Evolutionary conservation across 2,888 invertebrate species (phyloP).

Genomic region (Phrixothrix hirtus): DNA sequence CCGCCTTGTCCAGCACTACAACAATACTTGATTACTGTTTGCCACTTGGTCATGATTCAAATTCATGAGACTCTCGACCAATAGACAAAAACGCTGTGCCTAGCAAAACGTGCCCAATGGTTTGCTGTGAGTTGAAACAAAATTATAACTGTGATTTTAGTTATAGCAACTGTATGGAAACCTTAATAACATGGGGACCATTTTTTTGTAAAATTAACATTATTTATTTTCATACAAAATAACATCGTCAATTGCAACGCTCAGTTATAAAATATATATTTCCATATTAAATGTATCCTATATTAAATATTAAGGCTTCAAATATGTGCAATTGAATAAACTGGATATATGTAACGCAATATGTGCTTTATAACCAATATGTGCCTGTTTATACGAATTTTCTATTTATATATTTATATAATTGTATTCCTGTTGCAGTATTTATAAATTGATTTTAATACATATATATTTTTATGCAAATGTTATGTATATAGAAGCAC

Average conservation of each 20-base stretch:
- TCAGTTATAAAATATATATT: neutral
- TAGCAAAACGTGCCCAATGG: no score
- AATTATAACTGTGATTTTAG: neutral
- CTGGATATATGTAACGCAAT: no score
- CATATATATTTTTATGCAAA: neutral
- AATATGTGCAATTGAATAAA: no score
- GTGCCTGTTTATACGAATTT: slow-evolving; percentile 11
- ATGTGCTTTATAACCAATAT: slow-evolving; percentile 20
- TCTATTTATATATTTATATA: neutral
- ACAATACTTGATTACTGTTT: no score
- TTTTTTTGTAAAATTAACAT: neutral
- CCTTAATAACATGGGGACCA: neutral
- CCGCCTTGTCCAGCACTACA: no score
- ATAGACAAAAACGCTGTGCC: no score
- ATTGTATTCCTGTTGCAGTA: neutral
- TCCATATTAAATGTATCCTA: neutral
- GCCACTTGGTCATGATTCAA: no score
- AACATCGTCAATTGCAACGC: neutral
- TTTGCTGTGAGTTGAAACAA: no score
- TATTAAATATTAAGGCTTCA: neutral
- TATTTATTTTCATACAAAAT: neutral
- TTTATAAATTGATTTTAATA: neutral
- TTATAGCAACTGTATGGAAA: neutral
- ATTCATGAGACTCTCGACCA: no score
- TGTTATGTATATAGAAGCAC: neutral